phyloP scores from a whole-genome alignment of 1,140 invertebrate genomes.

The Listronotus oregonensis region DNA sequence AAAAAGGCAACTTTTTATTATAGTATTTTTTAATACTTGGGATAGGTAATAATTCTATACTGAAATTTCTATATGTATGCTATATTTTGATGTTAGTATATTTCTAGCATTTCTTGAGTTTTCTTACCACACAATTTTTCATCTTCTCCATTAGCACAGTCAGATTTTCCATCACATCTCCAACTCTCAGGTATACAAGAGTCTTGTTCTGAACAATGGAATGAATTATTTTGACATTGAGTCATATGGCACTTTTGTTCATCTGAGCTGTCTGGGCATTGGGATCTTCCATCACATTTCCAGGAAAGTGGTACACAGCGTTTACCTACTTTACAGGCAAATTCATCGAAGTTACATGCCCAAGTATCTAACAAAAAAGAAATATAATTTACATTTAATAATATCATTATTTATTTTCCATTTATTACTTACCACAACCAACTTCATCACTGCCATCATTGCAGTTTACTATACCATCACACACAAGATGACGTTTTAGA shows the following conservation, averaged over 20 bases:
- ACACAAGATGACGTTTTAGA: slow-evolving; percentile 71
- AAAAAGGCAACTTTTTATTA: too few relatives aligned
- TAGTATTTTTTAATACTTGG: too few relatives aligned
- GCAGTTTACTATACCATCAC: slow-evolving; percentile 75
- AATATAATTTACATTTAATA: neutral
- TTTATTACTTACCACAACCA: slow-evolving; percentile 61
- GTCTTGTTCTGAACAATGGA: slow-evolving; percentile 62
- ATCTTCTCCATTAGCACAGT: slow-evolving; percentile 70
- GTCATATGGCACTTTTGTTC: slow-evolving; percentile 64
- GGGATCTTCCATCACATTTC: slow-evolving; percentile 70
- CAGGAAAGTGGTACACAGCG: slow-evolving; percentile 64
- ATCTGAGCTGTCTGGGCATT: slow-evolving; percentile 69
- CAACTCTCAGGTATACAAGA: slow-evolving; percentile 63
- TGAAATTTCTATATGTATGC: too few relatives aligned
- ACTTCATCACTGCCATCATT: slow-evolving; percentile 73
- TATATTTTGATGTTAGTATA: too few relatives aligned
- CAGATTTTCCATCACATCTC: slow-evolving; percentile 66
- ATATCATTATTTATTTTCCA: too few relatives aligned
- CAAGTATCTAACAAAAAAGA: slow-evolving; percentile 55
- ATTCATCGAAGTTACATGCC: slow-evolving; percentile 65
- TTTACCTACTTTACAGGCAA: slow-evolving; percentile 56
- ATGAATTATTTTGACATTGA: slow-evolving; percentile 62
- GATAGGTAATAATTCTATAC: too few relatives aligned
- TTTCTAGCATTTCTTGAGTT: too few relatives aligned
- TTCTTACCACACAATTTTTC: slow-evolving; percentile 63